These are phyloP conservation scores for Rhynchotus rufescens DNA, from an alignment of 2,797 vertebrate species.

Conservation along the genomic window DNA sequence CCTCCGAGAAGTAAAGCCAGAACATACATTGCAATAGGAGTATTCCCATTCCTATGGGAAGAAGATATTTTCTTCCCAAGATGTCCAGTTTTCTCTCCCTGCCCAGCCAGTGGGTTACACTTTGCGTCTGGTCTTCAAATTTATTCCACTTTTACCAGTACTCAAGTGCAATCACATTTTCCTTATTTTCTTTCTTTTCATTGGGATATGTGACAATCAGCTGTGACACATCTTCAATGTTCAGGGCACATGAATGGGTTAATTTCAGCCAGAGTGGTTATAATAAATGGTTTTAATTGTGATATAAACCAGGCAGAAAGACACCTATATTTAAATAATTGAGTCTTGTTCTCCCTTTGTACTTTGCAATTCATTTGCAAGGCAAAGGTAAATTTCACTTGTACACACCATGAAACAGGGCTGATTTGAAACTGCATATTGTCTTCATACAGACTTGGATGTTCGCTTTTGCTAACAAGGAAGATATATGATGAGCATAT, in stretches of 20 bases:
- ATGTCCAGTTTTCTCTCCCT: not conserved
- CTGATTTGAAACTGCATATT: not conserved
- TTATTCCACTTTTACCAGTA: not conserved
- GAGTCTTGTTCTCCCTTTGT: not conserved
- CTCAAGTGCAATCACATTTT: not conserved
- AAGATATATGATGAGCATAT: not conserved
- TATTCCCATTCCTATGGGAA: not conserved
- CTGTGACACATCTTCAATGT: not conserved
- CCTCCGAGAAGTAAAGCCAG: not conserved
- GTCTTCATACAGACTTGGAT: not conserved
- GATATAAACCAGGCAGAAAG: not conserved
- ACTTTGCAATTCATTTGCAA: not conserved
- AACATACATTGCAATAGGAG: not conserved
- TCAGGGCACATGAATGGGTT: not conserved
- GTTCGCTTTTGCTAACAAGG: not conserved
- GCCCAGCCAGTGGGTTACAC: not conserved
- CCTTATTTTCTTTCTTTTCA: not conserved
- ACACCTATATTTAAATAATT: not conserved
- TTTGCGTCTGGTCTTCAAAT: not conserved
- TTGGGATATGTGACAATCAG: not conserved
- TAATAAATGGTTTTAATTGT: not conserved
- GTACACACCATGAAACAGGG: not conserved
- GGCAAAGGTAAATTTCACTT: not conserved
- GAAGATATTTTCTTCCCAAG: not conserved
- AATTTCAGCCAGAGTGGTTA: not conserved